Percentiles rank a stretch among this genome's conserved stretches.
phyloP scores from a whole-genome alignment of 2,888 invertebrate species.

The Mesorhabditis belari region DNA sequence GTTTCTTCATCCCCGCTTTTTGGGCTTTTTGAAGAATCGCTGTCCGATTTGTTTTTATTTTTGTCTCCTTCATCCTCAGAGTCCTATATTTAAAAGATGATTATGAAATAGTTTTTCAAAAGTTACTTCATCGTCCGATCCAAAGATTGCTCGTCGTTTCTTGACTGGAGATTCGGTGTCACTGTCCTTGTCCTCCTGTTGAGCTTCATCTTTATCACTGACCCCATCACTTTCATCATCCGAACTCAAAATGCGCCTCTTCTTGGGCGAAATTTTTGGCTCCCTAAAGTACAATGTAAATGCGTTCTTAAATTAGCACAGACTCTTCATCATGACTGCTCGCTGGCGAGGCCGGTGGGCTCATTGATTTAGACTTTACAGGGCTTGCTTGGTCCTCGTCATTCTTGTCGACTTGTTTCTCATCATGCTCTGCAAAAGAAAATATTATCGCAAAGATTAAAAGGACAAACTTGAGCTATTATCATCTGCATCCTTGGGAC shows the following conservation, averaged over 20 bases:
- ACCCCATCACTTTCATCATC: not conserved
- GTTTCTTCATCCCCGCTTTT: not conserved
- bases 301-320: too few species aligned
- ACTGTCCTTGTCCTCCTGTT: conserved; percentile 5
- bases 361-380: not conserved
- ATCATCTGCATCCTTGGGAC: too few species aligned
- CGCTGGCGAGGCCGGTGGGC: not conserved
- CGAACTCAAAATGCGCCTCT: not conserved
- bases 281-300: too few species aligned
- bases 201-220: conserved; percentile 9
- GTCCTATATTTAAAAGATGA: not conserved
- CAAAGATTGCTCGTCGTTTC: not conserved
- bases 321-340: not conserved
- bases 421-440: not conserved
- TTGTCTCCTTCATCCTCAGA: not conserved
- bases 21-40: conserved; percentile 1
- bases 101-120: too few species aligned
- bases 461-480: too few species aligned
- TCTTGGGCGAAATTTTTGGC: not conserved
- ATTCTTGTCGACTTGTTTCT: not conserved
- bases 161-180: not conserved
- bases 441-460: too few species aligned
- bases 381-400: not conserved
- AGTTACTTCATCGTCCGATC: not conserved
- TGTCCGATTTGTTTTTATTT: conserved; percentile 5